A percentile compares a stretch with the other conserved stretches of the same genome.
These are phyloP conservation scores for Alentia gelatinosa DNA, from an alignment of 2,888 invertebrate species.

Conservation along the genomic window DNA sequence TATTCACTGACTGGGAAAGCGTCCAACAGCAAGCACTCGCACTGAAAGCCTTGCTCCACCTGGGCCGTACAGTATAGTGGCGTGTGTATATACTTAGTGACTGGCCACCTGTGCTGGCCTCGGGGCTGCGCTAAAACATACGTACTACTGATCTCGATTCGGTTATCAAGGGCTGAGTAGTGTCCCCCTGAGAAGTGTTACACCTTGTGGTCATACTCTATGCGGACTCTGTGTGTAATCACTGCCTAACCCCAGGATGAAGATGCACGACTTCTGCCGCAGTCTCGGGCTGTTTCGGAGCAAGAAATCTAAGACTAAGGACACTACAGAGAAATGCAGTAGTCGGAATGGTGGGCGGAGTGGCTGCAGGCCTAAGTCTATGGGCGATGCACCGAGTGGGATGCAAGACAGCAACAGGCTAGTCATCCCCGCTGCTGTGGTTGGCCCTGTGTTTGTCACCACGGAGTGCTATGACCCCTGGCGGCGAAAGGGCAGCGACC, in stretches of 20 bases:
- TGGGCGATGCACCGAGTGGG: background rate
- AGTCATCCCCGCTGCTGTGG: background rate
- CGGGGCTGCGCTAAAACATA: too few relatives aligned
- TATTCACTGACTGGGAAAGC: background rate
- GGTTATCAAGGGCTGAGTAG: too few relatives aligned
- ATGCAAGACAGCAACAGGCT: background rate
- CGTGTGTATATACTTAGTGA: background rate
- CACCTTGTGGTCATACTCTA: too few relatives aligned
- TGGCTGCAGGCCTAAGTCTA: background rate
- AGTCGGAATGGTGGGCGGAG: background rate
- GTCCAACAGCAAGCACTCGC: background rate
- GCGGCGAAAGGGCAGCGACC: background rate
- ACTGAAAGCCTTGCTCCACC: background rate
- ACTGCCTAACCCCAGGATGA: background rate
- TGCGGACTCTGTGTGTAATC: background rate
- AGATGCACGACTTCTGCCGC: conserved; percentile 35
- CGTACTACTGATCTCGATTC: too few relatives aligned
- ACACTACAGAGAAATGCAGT: background rate
- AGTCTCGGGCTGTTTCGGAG: conserved; percentile 24
- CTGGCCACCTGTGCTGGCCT: too few relatives aligned
- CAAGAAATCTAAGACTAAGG: background rate
- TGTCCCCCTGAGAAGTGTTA: too few relatives aligned
- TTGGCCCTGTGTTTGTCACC: conserved; percentile 5
- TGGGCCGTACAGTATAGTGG: background rate
- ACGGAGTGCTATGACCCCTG: background rate